These are phyloP conservation scores for Eueides isabella DNA, from an alignment of 1,140 invertebrate genomes.

Conservation along the genomic window DNA sequence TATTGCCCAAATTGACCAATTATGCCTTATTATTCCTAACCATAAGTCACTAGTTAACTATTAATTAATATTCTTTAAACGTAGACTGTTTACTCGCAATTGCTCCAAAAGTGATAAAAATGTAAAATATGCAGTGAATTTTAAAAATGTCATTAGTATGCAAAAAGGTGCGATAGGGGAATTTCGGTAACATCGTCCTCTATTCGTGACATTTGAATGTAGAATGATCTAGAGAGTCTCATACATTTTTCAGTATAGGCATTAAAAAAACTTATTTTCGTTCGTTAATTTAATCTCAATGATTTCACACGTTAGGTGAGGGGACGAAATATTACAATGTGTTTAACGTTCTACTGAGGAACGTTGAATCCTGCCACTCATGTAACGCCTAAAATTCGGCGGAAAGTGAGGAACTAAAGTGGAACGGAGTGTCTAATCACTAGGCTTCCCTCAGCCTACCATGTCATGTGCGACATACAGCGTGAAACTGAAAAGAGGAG, in stretches of 20 bases:
- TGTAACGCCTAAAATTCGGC: no score
- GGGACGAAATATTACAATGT: no score
- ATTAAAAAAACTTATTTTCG: no score
- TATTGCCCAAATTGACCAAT: constrained; percentile 38
- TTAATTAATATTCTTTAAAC: constrained; percentile 49
- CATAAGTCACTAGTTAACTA: constrained; percentile 33
- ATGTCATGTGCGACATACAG: no score
- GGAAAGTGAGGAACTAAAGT: no score
- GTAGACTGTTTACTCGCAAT: constrained; percentile 42
- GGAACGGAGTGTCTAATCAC: no score
- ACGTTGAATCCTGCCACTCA: no score
- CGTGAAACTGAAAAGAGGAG: no score
- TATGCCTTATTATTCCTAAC: constrained; percentile 29
- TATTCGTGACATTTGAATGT: not conserved
- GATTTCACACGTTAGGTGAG: no score
- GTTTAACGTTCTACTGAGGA: no score
- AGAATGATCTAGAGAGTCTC: not conserved
- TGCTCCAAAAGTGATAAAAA: constrained; percentile 55
- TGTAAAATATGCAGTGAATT: constrained; percentile 50
- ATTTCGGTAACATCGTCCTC: constrained; percentile 39
- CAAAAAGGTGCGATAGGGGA: constrained; percentile 48
- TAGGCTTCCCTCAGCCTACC: no score
- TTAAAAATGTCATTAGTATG: constrained; percentile 56
- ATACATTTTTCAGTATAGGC: not conserved
- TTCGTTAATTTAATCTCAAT: no score